phyloP scores from a whole-genome alignment of 2,113 vertebrate species.

The Sinocyclocheilus maitianheensis region DNA sequence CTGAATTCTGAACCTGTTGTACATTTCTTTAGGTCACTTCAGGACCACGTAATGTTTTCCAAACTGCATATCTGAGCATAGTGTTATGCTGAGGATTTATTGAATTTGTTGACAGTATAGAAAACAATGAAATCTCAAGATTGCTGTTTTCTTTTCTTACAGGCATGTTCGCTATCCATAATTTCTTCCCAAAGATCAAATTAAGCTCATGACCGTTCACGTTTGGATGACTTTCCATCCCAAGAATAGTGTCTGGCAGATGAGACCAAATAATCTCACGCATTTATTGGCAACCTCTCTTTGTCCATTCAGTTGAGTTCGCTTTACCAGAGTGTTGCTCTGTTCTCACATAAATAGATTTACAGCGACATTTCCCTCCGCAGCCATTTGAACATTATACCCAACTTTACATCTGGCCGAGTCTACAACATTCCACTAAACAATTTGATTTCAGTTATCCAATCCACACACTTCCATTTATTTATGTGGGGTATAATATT shows the following conservation, averaged over 20 bases:
- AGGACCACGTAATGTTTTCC: neutral
- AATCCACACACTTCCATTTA: constrained; percentile 5
- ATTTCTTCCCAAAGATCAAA: constrained; percentile 39
- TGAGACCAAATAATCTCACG: constrained; percentile 53
- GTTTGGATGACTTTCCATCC: constrained; percentile 44
- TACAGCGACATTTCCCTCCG: constrained; percentile 54
- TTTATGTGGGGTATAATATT: neutral
- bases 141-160: neutral
- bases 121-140: neutral
- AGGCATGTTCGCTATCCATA: constrained; percentile 33
- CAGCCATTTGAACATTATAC: constrained; percentile 43
- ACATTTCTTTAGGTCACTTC: neutral
- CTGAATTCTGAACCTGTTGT: neutral
- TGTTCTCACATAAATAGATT: constrained; percentile 68
- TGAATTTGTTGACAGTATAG: neutral
- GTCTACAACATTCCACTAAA: constrained; percentile 30
- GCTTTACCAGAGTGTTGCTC: constrained; percentile 57
- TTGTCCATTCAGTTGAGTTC: constrained; percentile 46
- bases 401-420: constrained; percentile 45
- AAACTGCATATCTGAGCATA: neutral
- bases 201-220: neutral
- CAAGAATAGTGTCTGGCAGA: constrained; percentile 48
- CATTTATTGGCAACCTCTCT: constrained; percentile 59
- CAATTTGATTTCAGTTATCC: constrained; percentile 27
- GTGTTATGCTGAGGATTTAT: constrained; percentile 16